phyloP scores from a whole-genome alignment of 2,113 vertebrate genomes.

The Leptocoma aspasia region DNA sequence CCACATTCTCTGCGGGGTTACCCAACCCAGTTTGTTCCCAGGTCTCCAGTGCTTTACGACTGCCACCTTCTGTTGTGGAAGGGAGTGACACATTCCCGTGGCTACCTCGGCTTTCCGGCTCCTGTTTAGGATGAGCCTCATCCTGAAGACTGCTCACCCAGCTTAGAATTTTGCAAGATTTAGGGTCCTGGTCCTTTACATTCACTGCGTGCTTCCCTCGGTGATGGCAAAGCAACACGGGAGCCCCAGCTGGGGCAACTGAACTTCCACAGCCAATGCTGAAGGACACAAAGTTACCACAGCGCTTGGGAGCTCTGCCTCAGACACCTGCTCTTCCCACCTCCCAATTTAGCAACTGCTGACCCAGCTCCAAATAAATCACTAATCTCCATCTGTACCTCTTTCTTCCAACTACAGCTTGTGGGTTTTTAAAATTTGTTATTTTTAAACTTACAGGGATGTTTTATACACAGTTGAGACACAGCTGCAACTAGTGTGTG shows the following conservation, averaged over 20 bases:
- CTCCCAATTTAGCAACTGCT: neutral
- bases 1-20: neutral
- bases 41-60: neutral
- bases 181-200: too few relatives aligned
- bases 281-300: neutral
- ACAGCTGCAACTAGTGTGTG: accelerated
- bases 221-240: accelerated
- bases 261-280: neutral
- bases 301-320: neutral
- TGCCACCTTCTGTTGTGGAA: slow-evolving; percentile 44
- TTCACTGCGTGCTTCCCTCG: neutral
- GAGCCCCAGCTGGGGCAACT: accelerated
- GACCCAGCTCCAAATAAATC: neutral
- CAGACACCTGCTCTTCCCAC: neutral
- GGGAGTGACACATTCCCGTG: neutral
- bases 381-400: neutral
- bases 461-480: neutral
- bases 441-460: neutral
- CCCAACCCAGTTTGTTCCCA: accelerated
- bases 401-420: neutral
- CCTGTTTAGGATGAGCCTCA: accelerated
- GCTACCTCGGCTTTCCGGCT: accelerated
- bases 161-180: neutral
- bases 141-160: neutral
- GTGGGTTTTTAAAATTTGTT: neutral